These are phyloP conservation scores for Stenodera caucasica DNA, from an alignment of 2,888 invertebrate genomes.

Conservation along the genomic window DNA sequence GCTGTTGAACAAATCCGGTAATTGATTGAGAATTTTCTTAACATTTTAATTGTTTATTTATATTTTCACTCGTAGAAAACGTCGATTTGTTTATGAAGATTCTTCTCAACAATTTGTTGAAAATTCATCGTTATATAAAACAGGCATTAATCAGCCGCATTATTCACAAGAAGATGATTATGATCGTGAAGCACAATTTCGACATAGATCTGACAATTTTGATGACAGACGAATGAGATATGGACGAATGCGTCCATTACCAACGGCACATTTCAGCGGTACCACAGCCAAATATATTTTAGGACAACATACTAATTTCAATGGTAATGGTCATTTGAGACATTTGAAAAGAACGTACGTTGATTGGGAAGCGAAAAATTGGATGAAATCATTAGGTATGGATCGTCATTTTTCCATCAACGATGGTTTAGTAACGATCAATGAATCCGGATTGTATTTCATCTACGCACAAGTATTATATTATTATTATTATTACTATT, in stretches of 20 bases:
- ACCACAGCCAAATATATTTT: constrained; percentile 63
- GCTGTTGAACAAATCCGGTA: neutral
- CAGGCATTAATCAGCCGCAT: constrained; percentile 22
- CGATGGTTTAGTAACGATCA: constrained; percentile 69
- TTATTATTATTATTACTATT: too few species aligned
- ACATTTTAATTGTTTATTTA: neutral
- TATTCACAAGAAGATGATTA: constrained; percentile 28
- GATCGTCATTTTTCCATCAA: constrained; percentile 62
- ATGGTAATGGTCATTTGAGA: constrained; percentile 69
- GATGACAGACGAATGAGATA: constrained; percentile 29
- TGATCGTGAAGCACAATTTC: constrained; percentile 15
- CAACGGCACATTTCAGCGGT: constrained; percentile 66
- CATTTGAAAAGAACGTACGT: constrained; percentile 66
- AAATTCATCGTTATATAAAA: constrained; percentile 27
- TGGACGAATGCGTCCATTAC: constrained; percentile 54
- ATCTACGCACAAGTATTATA: constrained; percentile 70
- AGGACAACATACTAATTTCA: constrained; percentile 62
- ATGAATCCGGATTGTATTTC: constrained; percentile 73
- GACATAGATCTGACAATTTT: constrained; percentile 33
- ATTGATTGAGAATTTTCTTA: neutral
- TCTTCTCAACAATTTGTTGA: constrained; percentile 33
- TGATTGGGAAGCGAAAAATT: constrained; percentile 67
- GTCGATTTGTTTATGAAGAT: neutral
- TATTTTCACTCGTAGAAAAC: neutral
- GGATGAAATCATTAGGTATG: constrained; percentile 65